phyloP scores from a whole-genome alignment of 2,888 invertebrate species.

The Pyrgus malvae region DNA sequence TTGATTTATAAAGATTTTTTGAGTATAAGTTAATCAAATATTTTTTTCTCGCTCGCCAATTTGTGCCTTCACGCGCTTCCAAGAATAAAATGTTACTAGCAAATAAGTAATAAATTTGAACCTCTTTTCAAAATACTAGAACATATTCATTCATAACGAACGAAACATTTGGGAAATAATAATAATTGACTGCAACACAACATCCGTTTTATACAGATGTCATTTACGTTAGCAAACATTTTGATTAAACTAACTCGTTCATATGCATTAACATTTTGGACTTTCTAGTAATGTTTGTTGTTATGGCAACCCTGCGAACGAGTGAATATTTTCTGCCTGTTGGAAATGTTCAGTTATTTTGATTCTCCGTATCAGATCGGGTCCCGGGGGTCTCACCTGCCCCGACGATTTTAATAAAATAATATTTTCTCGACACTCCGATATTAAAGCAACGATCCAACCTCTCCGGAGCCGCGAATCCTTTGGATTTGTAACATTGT shows the following conservation, averaged over 20 bases:
- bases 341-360: slow-evolving; percentile 63
- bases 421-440: slow-evolving; percentile 48
- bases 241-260: not conserved
- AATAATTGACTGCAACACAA: no score
- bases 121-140: no score
- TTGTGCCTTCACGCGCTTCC: no score
- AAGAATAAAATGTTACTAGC: no score
- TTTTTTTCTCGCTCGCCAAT: no score
- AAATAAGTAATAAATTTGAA: no score
- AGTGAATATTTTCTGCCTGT: slow-evolving; percentile 48
- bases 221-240: not conserved
- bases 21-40: no score
- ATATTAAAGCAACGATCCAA: slow-evolving; percentile 32
- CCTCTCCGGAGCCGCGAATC: slow-evolving; percentile 6
- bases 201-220: no score
- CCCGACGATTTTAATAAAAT: slow-evolving; percentile 64
- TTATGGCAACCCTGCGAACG: slow-evolving; percentile 37
- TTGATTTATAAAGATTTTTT: no score
- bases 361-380: slow-evolving; percentile 51
- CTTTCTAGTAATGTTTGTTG: not conserved
- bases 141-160: no score
- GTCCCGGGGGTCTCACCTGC: slow-evolving; percentile 50
- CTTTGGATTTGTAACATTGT: slow-evolving; percentile 14
- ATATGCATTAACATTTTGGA: not conserved
- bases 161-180: no score